Evolutionary conservation across 2,888 invertebrate species (phyloP).

Genomic region (Lycocerus yunnanus): DNA sequence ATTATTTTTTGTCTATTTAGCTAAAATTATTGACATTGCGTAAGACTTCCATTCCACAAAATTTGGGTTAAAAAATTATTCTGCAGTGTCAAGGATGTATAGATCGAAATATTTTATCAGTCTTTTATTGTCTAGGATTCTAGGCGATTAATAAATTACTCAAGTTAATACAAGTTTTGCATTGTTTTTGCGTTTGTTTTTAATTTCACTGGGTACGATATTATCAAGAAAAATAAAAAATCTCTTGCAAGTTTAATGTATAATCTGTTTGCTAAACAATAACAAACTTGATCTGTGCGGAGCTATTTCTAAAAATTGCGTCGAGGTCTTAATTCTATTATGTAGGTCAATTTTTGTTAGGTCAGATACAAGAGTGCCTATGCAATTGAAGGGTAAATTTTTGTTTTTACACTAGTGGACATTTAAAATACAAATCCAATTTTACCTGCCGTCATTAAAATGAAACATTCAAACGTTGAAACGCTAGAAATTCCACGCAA

Average conservation of each 20-base stretch:
- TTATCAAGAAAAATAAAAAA: not conserved
- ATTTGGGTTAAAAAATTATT: not conserved
- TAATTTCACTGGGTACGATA: too few species aligned
- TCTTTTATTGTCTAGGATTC: not conserved
- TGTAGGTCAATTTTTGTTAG: not conserved
- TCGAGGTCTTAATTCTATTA: not conserved
- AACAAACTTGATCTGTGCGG: not conserved
- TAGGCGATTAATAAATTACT: not conserved
- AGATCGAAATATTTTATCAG: not conserved
- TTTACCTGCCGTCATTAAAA: constrained; percentile 30
- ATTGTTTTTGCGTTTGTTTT: not conserved
- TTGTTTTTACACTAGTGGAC: constrained; percentile 7
- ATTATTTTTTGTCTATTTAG: not conserved
- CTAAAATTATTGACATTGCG: not conserved
- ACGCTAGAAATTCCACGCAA: constrained; percentile 14
- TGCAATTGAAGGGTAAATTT: constrained; percentile 4
- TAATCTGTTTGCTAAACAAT: not conserved
- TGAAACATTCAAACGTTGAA: constrained; percentile 32
- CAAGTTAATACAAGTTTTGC: not conserved
- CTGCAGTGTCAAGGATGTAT: not conserved
- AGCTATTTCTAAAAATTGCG: not conserved
- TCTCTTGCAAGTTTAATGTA: not conserved
- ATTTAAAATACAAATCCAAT: constrained; percentile 33
- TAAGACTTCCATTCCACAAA: not conserved
- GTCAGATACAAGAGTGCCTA: not conserved